Evolutionary conservation across 2,113 vertebrate genomes (phyloP).

Genomic region (Platanista minor): DNA sequence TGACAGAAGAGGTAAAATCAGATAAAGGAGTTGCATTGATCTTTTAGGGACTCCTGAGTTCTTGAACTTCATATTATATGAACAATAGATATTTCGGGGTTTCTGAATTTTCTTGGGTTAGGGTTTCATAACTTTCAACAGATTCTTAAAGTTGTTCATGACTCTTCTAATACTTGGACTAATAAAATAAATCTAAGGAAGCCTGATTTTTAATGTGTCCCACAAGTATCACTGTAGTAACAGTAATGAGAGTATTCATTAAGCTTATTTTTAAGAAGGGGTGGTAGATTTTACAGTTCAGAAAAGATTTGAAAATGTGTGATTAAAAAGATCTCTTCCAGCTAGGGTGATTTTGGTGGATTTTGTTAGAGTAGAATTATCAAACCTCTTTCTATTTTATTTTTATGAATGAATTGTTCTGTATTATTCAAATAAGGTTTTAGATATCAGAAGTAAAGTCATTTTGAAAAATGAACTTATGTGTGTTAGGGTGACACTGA

Average conservation of each 20-base stretch:
- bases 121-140: background rate
- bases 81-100: background rate
- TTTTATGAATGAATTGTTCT: conserved; percentile 9
- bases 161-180: background rate
- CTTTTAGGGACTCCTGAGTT: background rate
- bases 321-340: background rate
- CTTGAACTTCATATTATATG: background rate
- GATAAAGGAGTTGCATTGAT: background rate
- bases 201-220: background rate
- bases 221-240: background rate
- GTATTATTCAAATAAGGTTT: background rate
- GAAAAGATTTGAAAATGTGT: conserved; percentile 2
- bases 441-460: background rate
- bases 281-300: background rate
- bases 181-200: background rate
- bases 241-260: background rate
- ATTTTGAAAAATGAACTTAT: background rate
- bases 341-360: background rate
- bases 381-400: background rate
- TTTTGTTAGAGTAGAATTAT: conserved; percentile 1
- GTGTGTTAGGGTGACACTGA: background rate
- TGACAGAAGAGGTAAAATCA: background rate
- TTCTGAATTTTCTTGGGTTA: background rate
- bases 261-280: background rate
- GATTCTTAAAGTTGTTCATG: background rate